Base-by-base conservation (phyloP, 2,888 invertebrate species). In the Cerceris ruficornis region DNA sequence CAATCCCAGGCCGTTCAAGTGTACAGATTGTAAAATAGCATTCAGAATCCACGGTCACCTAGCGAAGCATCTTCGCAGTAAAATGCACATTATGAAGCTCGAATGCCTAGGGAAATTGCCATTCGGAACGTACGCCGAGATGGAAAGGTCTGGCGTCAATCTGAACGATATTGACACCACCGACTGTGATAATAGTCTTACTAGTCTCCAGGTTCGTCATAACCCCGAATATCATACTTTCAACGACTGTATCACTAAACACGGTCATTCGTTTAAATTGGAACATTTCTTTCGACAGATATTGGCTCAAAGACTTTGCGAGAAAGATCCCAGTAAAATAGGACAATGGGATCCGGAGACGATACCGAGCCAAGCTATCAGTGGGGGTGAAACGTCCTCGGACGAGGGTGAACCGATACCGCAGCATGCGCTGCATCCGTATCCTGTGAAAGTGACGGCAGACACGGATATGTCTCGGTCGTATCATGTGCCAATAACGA, bases 41-140 rank as follows among this genome's bases (percentile, higher is more conserved):
- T 99, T 99, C 92, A 95, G 98, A 86, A 98, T 98, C 89, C 98
- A 98, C 90, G 99, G 99, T 0, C 99, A 99, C 93, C 93, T 99
- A 88, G 98, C 98, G 0, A 99, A 99, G 93, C 99, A 99, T 94
- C 94, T 99, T 77, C 95, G 99, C 71, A 98, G 98, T 81, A 98
- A 98, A 93, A 97, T 97, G 95, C 99, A 99, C 91, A 98, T 98
- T 55, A 97, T 97, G 95, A 96, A 97, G 88, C 93, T 98, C 80
- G 98, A 98, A 92, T 97, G 97, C 91, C 93, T 98, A 81, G 98
- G 98, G 72, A 98, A 98, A 93, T 93, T 99, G 84, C 98, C 98
- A 0, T 97, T 97, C 90, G 98, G 98, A 68, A 97, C 98, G 58
- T 98, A 98, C 91, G 98, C 98, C 9, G 98, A 98, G 93, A 96